Base-by-base conservation (phyloP, 2,888 invertebrate genomes). In the Leptopilina drosophilae region DNA sequence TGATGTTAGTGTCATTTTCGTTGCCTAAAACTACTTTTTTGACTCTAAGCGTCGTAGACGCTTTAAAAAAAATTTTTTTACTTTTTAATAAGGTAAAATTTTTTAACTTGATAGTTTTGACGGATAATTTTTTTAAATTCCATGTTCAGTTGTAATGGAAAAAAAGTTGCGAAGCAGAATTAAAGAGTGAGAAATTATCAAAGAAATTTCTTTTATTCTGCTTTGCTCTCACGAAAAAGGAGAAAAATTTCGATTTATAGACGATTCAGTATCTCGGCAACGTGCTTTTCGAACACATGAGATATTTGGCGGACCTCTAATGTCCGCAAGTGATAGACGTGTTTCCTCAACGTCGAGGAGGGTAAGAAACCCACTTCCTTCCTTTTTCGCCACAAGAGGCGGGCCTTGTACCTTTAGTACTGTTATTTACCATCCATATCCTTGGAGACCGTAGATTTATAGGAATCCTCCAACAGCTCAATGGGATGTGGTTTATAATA, bases 271-370 rank as follows among this genome's bases (percentile, higher is more conserved):
- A 49, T 73, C 53, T 49, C 14, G 53, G 33, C 14, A 49, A 15
- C 49, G 15, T 56, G 69, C 33, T 73, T 53, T n/a, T 33, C 14
- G 26, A 20, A 56, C 56, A 56, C 69, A 53, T 69, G 69, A 73
- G 33, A 53, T 56, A 73, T 73, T 73, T 73, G 69, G 53, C 33
- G 69, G 53, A 56, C 53, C n/a, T 73, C 69, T 53, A 73, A 67
- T 46, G 49, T 67, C 67, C 46, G 67, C 46, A 67, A 67, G 69
- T 73, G 69, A 73, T 73, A 56, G 69, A 73, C 69, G 56, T 73
- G 33, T 73, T 73, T 73, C 69, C 69, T 56, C 26, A 33, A 56
- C 2, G 53, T 14, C 33, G 56, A 73, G 53, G 56, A 73, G 53
- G 26, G 33, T 26, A 73, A 49, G 49, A 33, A 73, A 53, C 26